Base-by-base conservation (phyloP, 2,113 vertebrate genomes). In the Ciconia boyciana region DNA sequence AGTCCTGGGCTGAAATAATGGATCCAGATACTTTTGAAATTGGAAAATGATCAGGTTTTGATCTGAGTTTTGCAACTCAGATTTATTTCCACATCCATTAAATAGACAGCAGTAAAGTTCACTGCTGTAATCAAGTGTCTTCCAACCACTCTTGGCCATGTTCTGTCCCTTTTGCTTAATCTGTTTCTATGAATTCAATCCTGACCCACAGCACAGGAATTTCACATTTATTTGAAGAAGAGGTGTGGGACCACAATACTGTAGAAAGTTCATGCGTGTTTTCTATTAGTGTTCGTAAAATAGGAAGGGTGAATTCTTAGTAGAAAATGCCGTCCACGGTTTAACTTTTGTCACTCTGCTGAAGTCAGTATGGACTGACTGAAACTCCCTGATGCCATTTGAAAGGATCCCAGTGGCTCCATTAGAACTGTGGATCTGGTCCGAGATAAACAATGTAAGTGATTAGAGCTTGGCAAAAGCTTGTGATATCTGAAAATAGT, bases 141-240 rank as follows among this genome's bases (percentile, higher is more conserved):
- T 90, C 31, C 32, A 68, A 5, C 17, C 2, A 0, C 20, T 49
- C 13, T 48, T 31, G 13, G 28, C 31, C 39, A 39, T 0, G 0
- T 76, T 90, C 62, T 80, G 7, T 92, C 28, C 49, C 8, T 72
- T 76, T 82, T 72, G 9, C 22, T 51, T 68, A 12, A 39, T 55
- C 8, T 68, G 1, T 75, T 81, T 81, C 61, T 87, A 2, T 78
- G 18, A 68, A 26, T 61, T 87, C 61, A 41, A 0, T 17, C 25
- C 55, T n/a, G 64, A 25, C 4, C 6, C 0, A 0, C 25, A 44
- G 28, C 28, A 44, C 9, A 20, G 32, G 10, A 78, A 31, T 87
- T 49, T 52, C 43, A 41, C 2, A 7, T 52, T 48, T 70, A 2
- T 69, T 51, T 87, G 69, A 55, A 66, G 65, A 51, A 57, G 16